phyloP scores from a whole-genome alignment of 2,797 vertebrate species.

The Mastacembelus armatus region DNA sequence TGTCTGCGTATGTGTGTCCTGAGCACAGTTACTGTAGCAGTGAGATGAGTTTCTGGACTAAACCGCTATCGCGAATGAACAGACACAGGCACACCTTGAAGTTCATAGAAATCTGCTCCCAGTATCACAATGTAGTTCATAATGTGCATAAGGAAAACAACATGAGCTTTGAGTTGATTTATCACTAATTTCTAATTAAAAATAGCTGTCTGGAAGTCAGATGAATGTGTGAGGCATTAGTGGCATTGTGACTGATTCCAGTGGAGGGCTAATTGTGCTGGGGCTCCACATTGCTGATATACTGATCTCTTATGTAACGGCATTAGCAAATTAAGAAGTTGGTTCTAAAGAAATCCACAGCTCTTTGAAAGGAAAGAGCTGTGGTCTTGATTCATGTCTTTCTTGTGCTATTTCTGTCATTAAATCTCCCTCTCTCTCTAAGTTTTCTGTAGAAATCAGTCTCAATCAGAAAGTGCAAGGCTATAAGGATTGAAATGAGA shows the following conservation, averaged over 20 bases:
- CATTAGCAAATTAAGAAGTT: conserved; percentile 62
- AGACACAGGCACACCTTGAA: conserved; percentile 68
- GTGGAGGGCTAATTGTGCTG: conserved; percentile 64
- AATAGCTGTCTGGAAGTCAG: conserved; percentile 39
- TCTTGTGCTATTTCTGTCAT: neutral
- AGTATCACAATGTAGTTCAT: conserved; percentile 32
- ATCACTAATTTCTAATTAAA: conserved; percentile 65
- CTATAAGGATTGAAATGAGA: conserved; percentile 6
- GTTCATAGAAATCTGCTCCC: conserved; percentile 37
- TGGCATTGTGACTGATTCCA: conserved; percentile 54
- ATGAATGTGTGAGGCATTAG: conserved; percentile 48
- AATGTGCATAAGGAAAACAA: conserved; percentile 19
- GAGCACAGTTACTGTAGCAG: conserved; percentile 68
- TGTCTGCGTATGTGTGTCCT: conserved; percentile 31
- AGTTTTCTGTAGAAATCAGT: conserved; percentile 23
- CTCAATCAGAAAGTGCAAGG: conserved; percentile 13
- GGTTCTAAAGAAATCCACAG: conserved; percentile 50
- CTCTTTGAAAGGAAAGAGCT: conserved; percentile 33
- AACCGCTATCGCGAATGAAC: conserved; percentile 75
- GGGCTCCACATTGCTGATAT: conserved; percentile 47
- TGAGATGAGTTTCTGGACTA: conserved; percentile 72
- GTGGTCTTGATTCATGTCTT: conserved; percentile 12
- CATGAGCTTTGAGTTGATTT: conserved; percentile 38
- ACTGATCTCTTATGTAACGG: conserved; percentile 66
- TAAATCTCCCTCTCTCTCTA: conserved; percentile 4